Base-by-base conservation (phyloP, 2,888 invertebrate species). In the Rhingia rostrata region DNA sequence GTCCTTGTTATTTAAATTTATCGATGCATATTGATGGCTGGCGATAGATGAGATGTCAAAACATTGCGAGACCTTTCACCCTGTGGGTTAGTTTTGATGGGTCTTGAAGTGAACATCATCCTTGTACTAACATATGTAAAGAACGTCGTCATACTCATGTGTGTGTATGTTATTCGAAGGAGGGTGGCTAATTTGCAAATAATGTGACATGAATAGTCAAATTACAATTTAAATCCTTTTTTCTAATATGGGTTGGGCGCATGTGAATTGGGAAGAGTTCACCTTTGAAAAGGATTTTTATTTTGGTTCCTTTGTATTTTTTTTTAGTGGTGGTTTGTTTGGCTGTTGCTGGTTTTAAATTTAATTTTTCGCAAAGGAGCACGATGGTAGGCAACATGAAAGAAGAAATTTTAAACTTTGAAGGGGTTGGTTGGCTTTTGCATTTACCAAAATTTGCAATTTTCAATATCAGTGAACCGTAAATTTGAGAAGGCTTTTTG, bases 171-270 rank as follows among this genome's bases (percentile, higher is more conserved):
- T 10, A 39, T 10, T 10, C 5, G 6, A 33, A 3, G 51, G 49
- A 49, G 67, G 83, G 56, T 69, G 80, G 84, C 80, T 84, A 84
- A 84, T 84, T 84, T 84, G 74, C 84, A 84, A 84, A 80, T 80
- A 84, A 84, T 84, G 80, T 84, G 84, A 84, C 84, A 70, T 80
- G 84, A 69, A 84, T 80, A 84, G 84, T 84, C 84, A 84, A 84
- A 84, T 84, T 84, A 84, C 80, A 60, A 49, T 70, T 64, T 60
- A 70, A 80, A 84, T 80, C 80, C 84, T 66, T 80, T n/a, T 53
- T 69, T 66, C 58, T 54, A 30, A 53, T 64, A 10, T 63, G 63
- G 43, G 1, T 22, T 22, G 22, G 22, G 22, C 22, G 22, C 61
- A 56, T 66, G 61, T 61, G 66, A 61, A 49, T 35, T 49, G 37